phyloP scores from a whole-genome alignment of 2,888 invertebrate species.

The Torymus texanus region DNA sequence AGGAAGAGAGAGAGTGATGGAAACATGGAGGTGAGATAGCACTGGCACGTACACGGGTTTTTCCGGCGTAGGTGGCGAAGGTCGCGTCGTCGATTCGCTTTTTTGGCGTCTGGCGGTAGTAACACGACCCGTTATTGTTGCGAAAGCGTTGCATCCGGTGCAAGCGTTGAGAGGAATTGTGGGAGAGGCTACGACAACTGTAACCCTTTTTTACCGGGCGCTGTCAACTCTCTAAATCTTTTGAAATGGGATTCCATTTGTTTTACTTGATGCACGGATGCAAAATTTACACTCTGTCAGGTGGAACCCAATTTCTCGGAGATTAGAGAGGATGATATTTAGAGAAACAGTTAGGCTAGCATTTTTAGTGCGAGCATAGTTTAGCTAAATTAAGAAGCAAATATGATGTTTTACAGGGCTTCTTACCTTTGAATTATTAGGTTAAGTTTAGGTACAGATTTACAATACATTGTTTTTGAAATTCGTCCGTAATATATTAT shows the following conservation, averaged over 20 bases:
- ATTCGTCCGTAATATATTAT: too few relatives aligned
- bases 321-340: neutral
- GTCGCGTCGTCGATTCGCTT: neutral
- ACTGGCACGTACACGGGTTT: neutral
- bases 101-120: neutral
- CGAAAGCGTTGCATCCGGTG: neutral
- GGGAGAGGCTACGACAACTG: neutral
- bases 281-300: neutral
- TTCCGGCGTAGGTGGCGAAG: neutral
- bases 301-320: neutral
- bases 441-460: too few relatives aligned
- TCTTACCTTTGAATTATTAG: too few relatives aligned
- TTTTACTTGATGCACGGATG: neutral
- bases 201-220: neutral
- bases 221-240: neutral
- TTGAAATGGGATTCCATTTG: neutral
- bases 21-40: neutral
- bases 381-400: too few relatives aligned
- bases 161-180: slow-evolving; percentile 1
- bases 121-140: neutral
- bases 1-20: neutral
- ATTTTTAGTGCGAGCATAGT: too few relatives aligned
- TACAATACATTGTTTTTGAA: too few relatives aligned
- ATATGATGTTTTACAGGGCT: too few relatives aligned
- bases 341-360: neutral